A percentile compares a stretch with the other conserved stretches of the same genome.
phyloP scores from a whole-genome alignment of 2,888 invertebrate genomes.

The Theretra japonica region DNA sequence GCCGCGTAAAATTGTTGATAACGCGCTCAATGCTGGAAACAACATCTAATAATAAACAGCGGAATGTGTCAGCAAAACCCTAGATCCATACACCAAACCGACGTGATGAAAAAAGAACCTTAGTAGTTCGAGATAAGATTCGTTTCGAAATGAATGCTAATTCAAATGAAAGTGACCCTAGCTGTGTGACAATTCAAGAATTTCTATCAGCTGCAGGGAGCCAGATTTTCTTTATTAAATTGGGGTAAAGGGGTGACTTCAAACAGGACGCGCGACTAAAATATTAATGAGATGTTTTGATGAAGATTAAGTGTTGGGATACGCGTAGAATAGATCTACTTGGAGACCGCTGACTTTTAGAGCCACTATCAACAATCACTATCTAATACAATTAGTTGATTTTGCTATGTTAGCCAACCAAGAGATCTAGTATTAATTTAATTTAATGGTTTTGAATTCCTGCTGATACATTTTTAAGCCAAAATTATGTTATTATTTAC shows the following conservation, averaged over 20 bases:
- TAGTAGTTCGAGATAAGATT: conserved; percentile 35
- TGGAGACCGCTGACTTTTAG: background rate
- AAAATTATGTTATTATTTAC: no score
- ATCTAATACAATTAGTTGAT: background rate
- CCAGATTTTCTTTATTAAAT: conserved; percentile 53
- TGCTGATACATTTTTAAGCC: no score
- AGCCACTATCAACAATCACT: background rate
- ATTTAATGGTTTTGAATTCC: no score
- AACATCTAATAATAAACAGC: conserved; percentile 54
- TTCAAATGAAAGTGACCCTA: conserved; percentile 41
- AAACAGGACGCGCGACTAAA: conserved; percentile 42
- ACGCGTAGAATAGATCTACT: background rate
- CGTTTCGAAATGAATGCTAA: conserved; percentile 38
- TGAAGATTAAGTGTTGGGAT: conserved; percentile 32
- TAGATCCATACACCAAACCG: conserved; percentile 33
- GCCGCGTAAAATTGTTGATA: conserved; percentile 53
- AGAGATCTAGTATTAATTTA: no score
- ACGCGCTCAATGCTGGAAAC: conserved; percentile 57
- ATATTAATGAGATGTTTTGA: conserved; percentile 45
- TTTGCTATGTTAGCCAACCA: background rate
- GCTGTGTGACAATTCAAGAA: conserved; percentile 53
- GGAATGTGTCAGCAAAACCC: conserved; percentile 61
- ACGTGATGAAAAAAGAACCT: conserved; percentile 38
- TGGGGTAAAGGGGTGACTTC: conserved; percentile 43
- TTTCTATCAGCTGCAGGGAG: conserved; percentile 49